A percentile compares a stretch with the other conserved stretches of the same genome.
Evolutionary conservation across 2,113 vertebrate genomes (phyloP).

Genomic region (Dasyurus viverrinus): DNA sequence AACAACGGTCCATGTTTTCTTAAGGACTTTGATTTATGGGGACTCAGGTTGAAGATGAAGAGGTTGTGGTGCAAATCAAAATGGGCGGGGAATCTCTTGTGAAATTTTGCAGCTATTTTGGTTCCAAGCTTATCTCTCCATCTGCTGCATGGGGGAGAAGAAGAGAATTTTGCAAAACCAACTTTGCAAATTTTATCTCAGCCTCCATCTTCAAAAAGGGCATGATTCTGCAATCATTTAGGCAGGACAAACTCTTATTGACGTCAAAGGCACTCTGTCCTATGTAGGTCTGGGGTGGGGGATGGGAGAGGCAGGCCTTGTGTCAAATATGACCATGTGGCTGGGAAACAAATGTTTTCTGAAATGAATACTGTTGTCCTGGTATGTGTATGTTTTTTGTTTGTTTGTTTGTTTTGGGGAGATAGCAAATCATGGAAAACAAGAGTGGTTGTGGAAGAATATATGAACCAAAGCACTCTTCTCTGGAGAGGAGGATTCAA

Average conservation of each 20-base stretch:
- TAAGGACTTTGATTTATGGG: conserved; percentile 76
- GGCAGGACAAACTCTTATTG: not conserved
- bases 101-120: conserved; percentile 31
- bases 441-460: not conserved
- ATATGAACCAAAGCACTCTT: not conserved
- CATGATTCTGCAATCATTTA: not conserved
- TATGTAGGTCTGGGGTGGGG: not conserved
- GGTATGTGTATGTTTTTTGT: no score
- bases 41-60: conserved; percentile 66
- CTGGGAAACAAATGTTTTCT: conserved; percentile 23
- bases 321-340: not conserved
- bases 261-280: conserved; percentile 36
- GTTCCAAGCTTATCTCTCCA: not conserved
- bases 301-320: not conserved
- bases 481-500: not conserved
- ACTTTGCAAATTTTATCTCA: conserved; percentile 42
- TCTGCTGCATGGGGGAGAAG: conserved; percentile 34
- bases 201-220: conserved; percentile 47
- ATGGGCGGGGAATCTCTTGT: not conserved
- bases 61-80: conserved; percentile 60
- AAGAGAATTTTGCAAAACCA: conserved; percentile 46
- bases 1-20: conserved; percentile 68
- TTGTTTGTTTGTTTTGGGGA: not conserved
- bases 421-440: not conserved
- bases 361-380: conserved; percentile 10